phyloP scores from a whole-genome alignment of 1,140 invertebrate species.

The Euglossa dilemma region DNA sequence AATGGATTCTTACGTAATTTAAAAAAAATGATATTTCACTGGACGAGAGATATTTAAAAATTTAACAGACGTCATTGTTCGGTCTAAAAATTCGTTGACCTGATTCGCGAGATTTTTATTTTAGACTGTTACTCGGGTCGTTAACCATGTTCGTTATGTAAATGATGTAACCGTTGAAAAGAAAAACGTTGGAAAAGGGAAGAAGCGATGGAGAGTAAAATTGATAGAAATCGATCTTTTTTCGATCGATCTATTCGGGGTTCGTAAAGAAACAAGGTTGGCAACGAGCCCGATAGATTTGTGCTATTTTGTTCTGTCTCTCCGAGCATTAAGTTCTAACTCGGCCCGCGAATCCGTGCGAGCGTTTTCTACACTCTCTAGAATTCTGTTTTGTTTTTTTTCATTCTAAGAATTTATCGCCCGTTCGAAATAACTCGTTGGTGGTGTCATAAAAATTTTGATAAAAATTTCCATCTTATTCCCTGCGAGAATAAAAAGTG shows the following conservation, averaged over 20 bases:
- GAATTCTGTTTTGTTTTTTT: slow-evolving; percentile 15
- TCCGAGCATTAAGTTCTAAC: slow-evolving; percentile 50
- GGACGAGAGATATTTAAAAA: neutral
- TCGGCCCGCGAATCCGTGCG: slow-evolving; percentile 37
- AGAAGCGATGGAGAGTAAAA: neutral
- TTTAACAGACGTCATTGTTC: neutral
- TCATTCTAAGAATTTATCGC: neutral
- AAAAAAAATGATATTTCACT: neutral
- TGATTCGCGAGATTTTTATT: neutral
- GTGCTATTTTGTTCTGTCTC: slow-evolving; percentile 75
- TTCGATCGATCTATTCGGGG: slow-evolving; percentile 36
- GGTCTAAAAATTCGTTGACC: neutral
- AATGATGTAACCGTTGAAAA: neutral
- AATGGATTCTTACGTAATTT: neutral
- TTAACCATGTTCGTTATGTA: neutral
- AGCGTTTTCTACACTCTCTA: slow-evolving; percentile 23
- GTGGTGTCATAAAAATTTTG: neutral
- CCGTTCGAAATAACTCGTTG: neutral
- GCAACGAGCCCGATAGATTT: slow-evolving; percentile 57
- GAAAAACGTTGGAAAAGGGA: neutral
- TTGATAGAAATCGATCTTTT: slow-evolving; percentile 30
- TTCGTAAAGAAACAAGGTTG: slow-evolving; percentile 51
- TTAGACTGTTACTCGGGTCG: neutral
- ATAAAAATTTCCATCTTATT: neutral
- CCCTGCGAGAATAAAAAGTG: neutral